These are phyloP conservation scores for Sphenopsis melanotis DNA, from an alignment of 2,797 vertebrate genomes.

Conservation along the genomic window DNA sequence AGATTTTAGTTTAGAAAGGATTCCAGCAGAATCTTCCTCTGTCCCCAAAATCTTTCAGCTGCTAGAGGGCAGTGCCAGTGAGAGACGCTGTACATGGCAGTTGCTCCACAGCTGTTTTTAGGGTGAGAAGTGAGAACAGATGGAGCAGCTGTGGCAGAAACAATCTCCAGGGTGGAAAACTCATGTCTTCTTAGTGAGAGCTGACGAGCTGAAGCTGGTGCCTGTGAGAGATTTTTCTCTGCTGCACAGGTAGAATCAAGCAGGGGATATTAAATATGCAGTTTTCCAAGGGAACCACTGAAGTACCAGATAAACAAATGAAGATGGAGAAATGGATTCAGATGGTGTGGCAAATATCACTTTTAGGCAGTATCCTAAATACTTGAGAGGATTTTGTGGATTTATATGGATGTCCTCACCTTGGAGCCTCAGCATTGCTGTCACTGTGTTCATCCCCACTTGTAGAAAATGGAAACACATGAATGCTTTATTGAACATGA, in stretches of 20 bases:
- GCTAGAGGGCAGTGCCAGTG: background rate
- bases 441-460: background rate
- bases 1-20: background rate
- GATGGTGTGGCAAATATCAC: background rate
- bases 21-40: background rate
- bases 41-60: background rate
- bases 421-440: background rate
- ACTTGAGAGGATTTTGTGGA: background rate
- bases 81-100: background rate
- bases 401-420: background rate
- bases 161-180: slow-evolving; percentile 29
- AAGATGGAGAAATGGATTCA: background rate
- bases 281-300: background rate
- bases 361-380: background rate
- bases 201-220: background rate
- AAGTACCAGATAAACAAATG: background rate
- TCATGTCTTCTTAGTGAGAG: background rate
- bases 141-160: slow-evolving; percentile 26
- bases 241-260: background rate
- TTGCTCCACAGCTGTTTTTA: slow-evolving; percentile 19
- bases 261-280: background rate
- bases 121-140: slow-evolving; percentile 37
- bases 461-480: background rate
- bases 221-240: background rate
- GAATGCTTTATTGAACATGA: background rate